A percentile compares a stretch with the other conserved stretches of the same genome.
Evolutionary conservation across 1,140 invertebrate species (phyloP).

Genomic region (Zaprionus tsacasi): DNA sequence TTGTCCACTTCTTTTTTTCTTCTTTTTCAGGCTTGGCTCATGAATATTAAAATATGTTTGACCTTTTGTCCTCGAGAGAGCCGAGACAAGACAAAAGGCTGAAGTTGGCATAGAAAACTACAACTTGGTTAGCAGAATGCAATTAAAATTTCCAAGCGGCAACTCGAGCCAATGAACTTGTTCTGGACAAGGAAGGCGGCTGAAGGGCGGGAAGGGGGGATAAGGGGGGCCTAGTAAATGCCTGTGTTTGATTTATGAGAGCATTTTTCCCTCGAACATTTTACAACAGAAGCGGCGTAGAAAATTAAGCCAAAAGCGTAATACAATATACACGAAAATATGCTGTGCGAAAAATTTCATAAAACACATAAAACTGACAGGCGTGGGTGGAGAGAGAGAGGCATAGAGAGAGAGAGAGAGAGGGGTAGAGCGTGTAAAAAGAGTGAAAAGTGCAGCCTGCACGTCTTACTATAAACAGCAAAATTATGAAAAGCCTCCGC

Average conservation of each 20-base stretch:
- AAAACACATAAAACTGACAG: constrained; percentile 78
- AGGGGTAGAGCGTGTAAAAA: not conserved
- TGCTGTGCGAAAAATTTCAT: constrained; percentile 75
- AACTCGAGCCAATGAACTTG: constrained; percentile 70
- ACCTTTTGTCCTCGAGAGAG: constrained; percentile 60
- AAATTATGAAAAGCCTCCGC: constrained; percentile 75
- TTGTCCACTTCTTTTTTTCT: constrained; percentile 13
- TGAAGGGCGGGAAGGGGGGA: not conserved
- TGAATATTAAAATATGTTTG: constrained; percentile 75
- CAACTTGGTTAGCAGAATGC: constrained; percentile 69
- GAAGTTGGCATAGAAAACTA: constrained; percentile 65
- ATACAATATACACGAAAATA: constrained; percentile 75
- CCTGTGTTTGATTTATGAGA: constrained; percentile 77
- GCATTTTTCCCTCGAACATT: constrained; percentile 62
- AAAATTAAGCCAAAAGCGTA: constrained; percentile 72
- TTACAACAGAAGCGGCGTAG: constrained; percentile 55
- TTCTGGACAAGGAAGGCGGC: too few species aligned
- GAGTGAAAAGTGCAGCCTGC: constrained; percentile 63
- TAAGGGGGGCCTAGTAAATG: constrained; percentile 34
- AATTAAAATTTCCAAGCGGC: constrained; percentile 69
- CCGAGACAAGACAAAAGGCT: constrained; percentile 19
- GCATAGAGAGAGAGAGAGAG: not conserved
- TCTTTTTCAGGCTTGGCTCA: constrained; percentile 19
- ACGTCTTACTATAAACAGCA: constrained; percentile 64
- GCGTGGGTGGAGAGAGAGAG: constrained; percentile 23